Base-by-base conservation (phyloP, 2,797 vertebrate genomes). In the Melanitta fusca region DNA sequence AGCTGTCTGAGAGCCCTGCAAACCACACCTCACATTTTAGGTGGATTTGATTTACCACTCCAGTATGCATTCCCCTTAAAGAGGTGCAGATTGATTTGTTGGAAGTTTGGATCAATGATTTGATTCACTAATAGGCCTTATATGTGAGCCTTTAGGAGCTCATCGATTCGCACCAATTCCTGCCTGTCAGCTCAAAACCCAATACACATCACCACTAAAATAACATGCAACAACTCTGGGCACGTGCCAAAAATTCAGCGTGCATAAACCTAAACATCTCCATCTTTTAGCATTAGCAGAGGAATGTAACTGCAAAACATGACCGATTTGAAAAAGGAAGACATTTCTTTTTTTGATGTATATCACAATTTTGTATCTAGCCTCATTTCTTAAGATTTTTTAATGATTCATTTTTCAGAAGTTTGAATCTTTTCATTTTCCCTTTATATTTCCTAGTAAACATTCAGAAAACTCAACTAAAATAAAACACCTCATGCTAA, bases 161-260 rank as follows among this genome's bases (percentile, higher is more conserved):
- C 72, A 47, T 36, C 7, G 53, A 80, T 85, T 47, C 3, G 1
- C 56, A 62, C 7, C 56, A 17, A 2, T 14, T 60, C 38, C 80
- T 36, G 53, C 16, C 74, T 39, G 24, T 57, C 5, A 18, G 70
- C 93, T 71, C 65, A 20, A 13, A 19, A 73, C 38, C 32, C 6
- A 0, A 32, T 22, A 57, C 17, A 1, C 6, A 34, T 39, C 73
- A 22, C 6, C 16, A 10, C 58, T 57, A 8, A 4, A 1, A 28
- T 19, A 54, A 84, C 16, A 4, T 11, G 21, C 34, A 57, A 18
- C 43, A n/a, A 11, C 28, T 22, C 58, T 0, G 2, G 65, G 49
- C 11, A 8, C 3, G 1, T 22, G 34, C 43, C 8, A 8, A 11
- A 10, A 73, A 65, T 16, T 34, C 54, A 84, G 58, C 16, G n/a